phyloP scores from a whole-genome alignment of 1,140 invertebrate species.

The Metopolophium dirhodum region DNA sequence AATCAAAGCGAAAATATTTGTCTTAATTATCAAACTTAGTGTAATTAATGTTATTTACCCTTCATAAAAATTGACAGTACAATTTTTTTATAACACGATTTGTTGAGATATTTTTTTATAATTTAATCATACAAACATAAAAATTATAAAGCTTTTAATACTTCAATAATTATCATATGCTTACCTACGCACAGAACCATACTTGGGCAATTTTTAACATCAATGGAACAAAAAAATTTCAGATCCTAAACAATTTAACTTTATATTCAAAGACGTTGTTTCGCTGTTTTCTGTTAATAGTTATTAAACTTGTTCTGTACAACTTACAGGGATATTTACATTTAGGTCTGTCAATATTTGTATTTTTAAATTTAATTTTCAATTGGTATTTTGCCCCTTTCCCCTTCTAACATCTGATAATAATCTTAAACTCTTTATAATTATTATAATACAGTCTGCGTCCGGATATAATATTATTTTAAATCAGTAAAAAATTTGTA shows the following conservation, averaged over 20 bases:
- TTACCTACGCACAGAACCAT: background rate
- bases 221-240: background rate
- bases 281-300: too few species aligned
- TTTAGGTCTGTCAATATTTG: background rate
- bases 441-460: background rate
- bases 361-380: background rate
- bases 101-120: too few species aligned
- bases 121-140: background rate
- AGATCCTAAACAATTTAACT: background rate
- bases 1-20: too few species aligned
- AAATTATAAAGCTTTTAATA: background rate
- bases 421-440: too few species aligned
- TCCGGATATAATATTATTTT: background rate
- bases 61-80: too few species aligned
- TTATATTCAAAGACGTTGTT: background rate
- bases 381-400: background rate
- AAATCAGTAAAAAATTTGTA: background rate
- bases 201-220: background rate
- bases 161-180: background rate
- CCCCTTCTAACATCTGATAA: background rate
- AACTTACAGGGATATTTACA: background rate
- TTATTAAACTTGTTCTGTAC: too few species aligned
- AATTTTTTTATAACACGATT: too few species aligned
- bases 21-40: too few species aligned
- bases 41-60: too few species aligned